phyloP scores from a whole-genome alignment of 92 coral and sea anemone genomes.

The Galaxea fascicularis region DNA sequence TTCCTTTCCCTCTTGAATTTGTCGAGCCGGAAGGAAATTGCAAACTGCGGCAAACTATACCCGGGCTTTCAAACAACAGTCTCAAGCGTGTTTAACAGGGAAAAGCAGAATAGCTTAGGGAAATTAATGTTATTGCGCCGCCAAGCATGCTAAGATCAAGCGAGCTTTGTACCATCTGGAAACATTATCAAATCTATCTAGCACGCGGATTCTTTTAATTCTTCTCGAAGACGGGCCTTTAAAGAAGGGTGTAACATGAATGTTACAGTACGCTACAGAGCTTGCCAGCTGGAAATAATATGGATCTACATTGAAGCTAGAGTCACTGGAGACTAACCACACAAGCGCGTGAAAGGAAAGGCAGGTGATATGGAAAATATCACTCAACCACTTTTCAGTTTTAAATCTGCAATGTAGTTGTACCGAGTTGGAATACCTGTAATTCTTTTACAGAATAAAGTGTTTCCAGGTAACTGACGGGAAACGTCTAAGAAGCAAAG shows the following conservation, averaged over 20 bases:
- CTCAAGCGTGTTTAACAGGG: too few relatives aligned
- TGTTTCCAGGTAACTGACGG: slow-evolving; percentile 9
- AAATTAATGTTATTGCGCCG: too few relatives aligned
- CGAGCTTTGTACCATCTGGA: too few relatives aligned
- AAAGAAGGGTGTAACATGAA: neutral
- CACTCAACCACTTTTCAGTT: neutral
- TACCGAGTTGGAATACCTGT: neutral
- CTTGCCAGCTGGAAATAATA: neutral
- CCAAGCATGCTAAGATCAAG: too few relatives aligned
- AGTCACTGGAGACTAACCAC: neutral
- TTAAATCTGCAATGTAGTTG: neutral
- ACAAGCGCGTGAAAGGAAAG: neutral
- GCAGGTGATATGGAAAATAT: neutral
- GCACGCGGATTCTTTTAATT: neutral
- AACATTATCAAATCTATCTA: neutral
- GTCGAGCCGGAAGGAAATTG: too few relatives aligned
- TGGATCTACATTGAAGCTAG: too few relatives aligned
- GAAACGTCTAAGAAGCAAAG: neutral
- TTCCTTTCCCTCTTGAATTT: too few relatives aligned
- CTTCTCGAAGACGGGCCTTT: neutral
- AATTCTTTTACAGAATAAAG: neutral
- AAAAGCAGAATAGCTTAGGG: too few relatives aligned
- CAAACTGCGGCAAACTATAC: too few relatives aligned
- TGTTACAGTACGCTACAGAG: neutral
- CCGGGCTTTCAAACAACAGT: too few relatives aligned